Evolutionary conservation across 2,888 invertebrate species (phyloP).

Genomic region (Alviniconcha strummeri): DNA sequence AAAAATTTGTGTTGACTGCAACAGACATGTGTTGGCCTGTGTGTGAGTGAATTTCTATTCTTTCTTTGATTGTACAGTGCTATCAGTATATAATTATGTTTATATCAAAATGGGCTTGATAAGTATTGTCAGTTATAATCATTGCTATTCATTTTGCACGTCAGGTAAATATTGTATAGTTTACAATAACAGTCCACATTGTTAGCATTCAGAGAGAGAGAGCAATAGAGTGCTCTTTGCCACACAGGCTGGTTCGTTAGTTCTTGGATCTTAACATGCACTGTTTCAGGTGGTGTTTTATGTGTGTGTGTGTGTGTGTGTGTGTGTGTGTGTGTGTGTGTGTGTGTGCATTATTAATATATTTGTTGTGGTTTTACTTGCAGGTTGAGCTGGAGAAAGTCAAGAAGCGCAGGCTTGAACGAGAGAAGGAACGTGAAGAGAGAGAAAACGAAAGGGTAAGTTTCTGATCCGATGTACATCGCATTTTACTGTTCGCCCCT

Average conservation of each 20-base stretch:
- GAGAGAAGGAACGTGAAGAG: conserved; percentile 82
- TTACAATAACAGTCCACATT: too few relatives aligned
- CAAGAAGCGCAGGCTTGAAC: conserved; percentile 90
- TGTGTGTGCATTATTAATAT: not conserved
- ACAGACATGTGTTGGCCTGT: not conserved
- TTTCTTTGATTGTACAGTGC: not conserved
- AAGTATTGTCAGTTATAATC: too few relatives aligned
- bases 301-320: not conserved
- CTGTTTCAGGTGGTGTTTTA: not conserved
- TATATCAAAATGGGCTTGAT: too few relatives aligned
- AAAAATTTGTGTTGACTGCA: not conserved
- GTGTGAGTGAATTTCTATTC: not conserved
- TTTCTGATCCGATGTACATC: too few relatives aligned
- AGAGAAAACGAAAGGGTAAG: conserved; percentile 82
- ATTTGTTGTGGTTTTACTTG: not conserved
- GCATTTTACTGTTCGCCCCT: too few relatives aligned
- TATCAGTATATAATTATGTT: not conserved
- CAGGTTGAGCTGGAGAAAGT: conserved; percentile 64
- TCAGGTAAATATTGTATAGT: too few relatives aligned
- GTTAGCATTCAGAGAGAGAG: too few relatives aligned
- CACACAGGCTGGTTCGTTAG: too few relatives aligned
- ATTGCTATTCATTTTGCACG: too few relatives aligned
- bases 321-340: not conserved
- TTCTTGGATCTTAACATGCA: too few relatives aligned
- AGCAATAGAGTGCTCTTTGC: too few relatives aligned